Base-by-base conservation (phyloP, 2,888 invertebrate species). In the Callyntrura sp. region DNA sequence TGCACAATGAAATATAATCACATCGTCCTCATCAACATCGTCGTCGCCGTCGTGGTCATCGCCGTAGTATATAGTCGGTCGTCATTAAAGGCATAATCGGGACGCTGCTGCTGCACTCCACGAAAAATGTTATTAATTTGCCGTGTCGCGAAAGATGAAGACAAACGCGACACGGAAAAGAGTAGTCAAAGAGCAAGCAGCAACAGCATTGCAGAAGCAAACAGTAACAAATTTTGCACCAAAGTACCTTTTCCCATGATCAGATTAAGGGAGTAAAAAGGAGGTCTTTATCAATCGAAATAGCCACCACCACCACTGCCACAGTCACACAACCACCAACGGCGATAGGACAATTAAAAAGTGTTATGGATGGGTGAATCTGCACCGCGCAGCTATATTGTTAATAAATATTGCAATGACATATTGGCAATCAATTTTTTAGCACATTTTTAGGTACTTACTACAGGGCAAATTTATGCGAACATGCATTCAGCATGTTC, bases 301-400 rank as follows among this genome's bases (percentile, higher is more conserved):
- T 45, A 55, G 48, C 55, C 8, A 51, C 23, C 14, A 45, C 62
- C 45, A 48, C 43, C 70, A 84, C 11, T 25, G 23, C 55, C 70
- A 62, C 25, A 20, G 20, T 51, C 5, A 2, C 5, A 55, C 45
- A 28, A 70, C 84, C 85, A 85, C 85, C 85, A 85, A 45, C 85
- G 62, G 78, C 45, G 78, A 87, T 82, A 60, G 45, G 88, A 82
- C 82, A 88, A 88, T 88, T 88, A 88, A 82, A 35, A 82, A 81
- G n/a, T 78, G 35, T 78, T 65, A 85, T 60, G 76, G 48, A 65
- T 76, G 78, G 3, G 28, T 48, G 20, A 23, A 62, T 28, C 35
- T 65, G 60, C 20, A 57, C n/a, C 14, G 57, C n/a, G 57, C 70
- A 70, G 28, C 65, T 28, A 43, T 73, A 35, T 35, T 35, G 35